These are phyloP conservation scores for Porites australiensis DNA, from an alignment of 64 coral and sea anemone species.

Conservation along the genomic window DNA sequence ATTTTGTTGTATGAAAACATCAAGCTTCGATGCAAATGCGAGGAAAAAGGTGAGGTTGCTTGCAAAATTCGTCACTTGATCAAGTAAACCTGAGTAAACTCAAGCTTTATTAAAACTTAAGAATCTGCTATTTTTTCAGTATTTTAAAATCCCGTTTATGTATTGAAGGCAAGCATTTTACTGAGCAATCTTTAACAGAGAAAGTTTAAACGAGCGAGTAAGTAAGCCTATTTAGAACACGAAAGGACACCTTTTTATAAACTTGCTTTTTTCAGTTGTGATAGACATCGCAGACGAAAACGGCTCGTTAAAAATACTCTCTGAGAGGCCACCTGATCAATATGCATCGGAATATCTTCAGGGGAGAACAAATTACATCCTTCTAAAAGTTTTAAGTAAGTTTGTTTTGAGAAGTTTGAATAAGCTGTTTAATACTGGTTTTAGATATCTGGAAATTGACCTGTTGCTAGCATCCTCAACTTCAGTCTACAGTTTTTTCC, in stretches of 20 bases:
- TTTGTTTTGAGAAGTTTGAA: neutral
- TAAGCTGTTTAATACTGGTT: too few relatives aligned
- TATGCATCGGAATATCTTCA: constrained; percentile 49
- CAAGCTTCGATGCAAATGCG: constrained; percentile 49
- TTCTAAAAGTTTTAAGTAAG: constrained; percentile 56
- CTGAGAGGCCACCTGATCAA: constrained; percentile 43
- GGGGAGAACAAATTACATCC: constrained; percentile 45
- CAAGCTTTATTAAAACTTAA: neutral
- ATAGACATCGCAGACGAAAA: constrained; percentile 74
- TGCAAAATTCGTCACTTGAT: neutral
- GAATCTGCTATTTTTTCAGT: too few relatives aligned
- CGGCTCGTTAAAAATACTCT: constrained; percentile 46
- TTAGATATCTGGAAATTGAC: too few relatives aligned
- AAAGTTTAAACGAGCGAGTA: too few relatives aligned
- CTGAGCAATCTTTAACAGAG: too few relatives aligned
- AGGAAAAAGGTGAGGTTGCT: constrained; percentile 9
- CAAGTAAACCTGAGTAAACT: neutral
- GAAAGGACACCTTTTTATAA: too few relatives aligned
- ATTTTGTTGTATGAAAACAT: constrained; percentile 66
- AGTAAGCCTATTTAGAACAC: neutral
- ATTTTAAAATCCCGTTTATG: too few relatives aligned
- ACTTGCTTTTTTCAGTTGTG: constrained; percentile 31
- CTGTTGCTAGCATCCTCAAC: too few relatives aligned
- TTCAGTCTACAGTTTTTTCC: too few relatives aligned
- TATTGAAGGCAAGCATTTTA: too few relatives aligned